phyloP scores from a whole-genome alignment of 2,797 vertebrate species.

The Chanos chanos region DNA sequence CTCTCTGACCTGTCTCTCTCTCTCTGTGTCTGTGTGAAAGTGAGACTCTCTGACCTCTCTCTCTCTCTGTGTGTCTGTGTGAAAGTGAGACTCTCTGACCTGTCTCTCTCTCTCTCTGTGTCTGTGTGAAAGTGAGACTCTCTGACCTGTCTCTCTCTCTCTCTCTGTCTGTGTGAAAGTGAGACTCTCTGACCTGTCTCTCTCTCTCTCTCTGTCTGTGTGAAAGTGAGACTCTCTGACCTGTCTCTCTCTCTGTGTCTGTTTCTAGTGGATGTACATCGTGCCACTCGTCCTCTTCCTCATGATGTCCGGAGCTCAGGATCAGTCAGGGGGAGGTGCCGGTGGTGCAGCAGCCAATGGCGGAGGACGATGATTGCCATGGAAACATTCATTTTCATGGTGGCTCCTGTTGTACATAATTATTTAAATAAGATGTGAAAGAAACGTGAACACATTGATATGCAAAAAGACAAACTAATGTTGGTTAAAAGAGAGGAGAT shows the following conservation, averaged over 20 bases:
- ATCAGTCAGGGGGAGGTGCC: constrained; percentile 81
- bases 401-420: constrained; percentile 59
- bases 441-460: constrained; percentile 9
- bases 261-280: constrained; percentile 91
- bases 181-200: neutral
- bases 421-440: constrained; percentile 42
- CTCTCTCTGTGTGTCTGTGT: neutral
- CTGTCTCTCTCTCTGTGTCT: constrained; percentile 9
- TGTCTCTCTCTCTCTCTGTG: neutral
- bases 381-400: neutral
- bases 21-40: too few species aligned
- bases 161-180: neutral
- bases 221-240: neutral
- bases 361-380: constrained; percentile 66
- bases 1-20: accelerated
- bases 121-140: neutral
- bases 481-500: too few species aligned
- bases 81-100: neutral
- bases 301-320: constrained; percentile 94
- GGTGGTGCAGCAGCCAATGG: constrained; percentile 72
- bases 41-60: too few species aligned
- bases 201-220: neutral
- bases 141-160: accelerated
- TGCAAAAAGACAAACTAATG: neutral
- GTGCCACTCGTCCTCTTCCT: constrained; percentile 90